Conservation (phyloP, 2,888 invertebrate genomes). For the Geotrupes spiniger region DNA sequence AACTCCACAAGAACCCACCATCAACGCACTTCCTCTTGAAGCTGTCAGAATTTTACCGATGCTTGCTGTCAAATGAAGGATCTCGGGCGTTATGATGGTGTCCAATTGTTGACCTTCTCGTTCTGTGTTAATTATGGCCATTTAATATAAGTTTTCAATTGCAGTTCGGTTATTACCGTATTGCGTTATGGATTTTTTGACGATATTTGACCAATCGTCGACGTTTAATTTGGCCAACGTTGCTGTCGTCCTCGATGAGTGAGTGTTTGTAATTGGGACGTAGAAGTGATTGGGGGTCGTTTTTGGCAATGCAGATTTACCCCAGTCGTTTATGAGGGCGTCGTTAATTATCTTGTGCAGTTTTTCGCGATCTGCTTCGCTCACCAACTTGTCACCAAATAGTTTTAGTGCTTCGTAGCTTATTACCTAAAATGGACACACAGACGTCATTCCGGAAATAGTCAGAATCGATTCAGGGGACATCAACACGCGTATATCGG, state of each 20-base stretch:
- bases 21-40: constrained; percentile 62
- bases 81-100: constrained; percentile 64
- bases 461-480: no score
- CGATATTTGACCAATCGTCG: constrained; percentile 62
- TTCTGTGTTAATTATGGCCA: constrained; percentile 48
- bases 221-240: constrained; percentile 42
- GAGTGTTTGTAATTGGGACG: constrained; percentile 35
- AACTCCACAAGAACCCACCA: constrained; percentile 75
- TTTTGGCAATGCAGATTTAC: constrained; percentile 31
- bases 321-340: constrained; percentile 48
- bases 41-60: constrained; percentile 62
- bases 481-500: no score
- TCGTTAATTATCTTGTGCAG: constrained; percentile 64
- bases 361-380: constrained; percentile 61
- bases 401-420: constrained; percentile 71
- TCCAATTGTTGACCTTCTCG: constrained; percentile 62
- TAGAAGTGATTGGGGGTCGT: constrained; percentile 34
- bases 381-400: constrained; percentile 72
- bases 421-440: constrained; percentile 58
- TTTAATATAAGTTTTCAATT: not conserved
- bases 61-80: constrained; percentile 62
- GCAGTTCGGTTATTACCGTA: constrained; percentile 54
- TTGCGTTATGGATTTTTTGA: constrained; percentile 62
- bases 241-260: constrained; percentile 20
- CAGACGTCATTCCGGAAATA: no score